Base-by-base conservation (phyloP, 2,113 vertebrate species). In the Lamprologus tigripictilis region DNA sequence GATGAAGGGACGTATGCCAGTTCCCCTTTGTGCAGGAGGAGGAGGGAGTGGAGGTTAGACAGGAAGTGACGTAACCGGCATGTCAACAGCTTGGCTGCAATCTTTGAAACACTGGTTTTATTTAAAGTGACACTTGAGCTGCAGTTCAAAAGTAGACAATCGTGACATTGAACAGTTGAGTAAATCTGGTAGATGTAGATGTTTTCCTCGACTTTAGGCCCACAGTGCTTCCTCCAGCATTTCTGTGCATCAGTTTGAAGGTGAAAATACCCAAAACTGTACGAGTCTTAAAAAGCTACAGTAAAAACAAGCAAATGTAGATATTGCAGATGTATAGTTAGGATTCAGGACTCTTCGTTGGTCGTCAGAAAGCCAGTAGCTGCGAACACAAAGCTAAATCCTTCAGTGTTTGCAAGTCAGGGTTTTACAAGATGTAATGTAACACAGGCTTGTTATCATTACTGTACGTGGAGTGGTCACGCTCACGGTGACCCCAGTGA, bases 31-130 rank as follows among this genome's bases (percentile, higher is more conserved):
- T 96, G 96, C 96, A 96, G 98, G 97, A 97, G 96, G 96, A 96
- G 97, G 82, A 85, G 88, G 97, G 96, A 96, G 96, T 90, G 96
- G 40, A 98, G 98, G 98, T 98, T 97, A 97, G 97, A 97, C 94
- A 94, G 96, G 93, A 92, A 94, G 90, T 93, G 89, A 88, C 51
- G 86, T 91, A 26, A 89, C 54, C 16, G 53, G 89, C 92, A 92
- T 93, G 90, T 42, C 47, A 23, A 80, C 33, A n/a, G 86, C 89
- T 76, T 49, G 31, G 76, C 55, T 92, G 88, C 82, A 89, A 85
- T 83, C 23, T 13, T 82, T 87, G 14, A 87, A 82, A 42, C 51
- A 23, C 42, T 23, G 45, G 28, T 11, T 78, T 78, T 51, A 49
- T 78, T 51, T 78, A 26, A 78, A 78, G 45, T 78, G 45, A 31